Evolutionary conservation across 2,888 invertebrate species (phyloP), one percentile per base, ranked within the genome.

Genomic region (Dasysyrphus tricinctus): DNA sequence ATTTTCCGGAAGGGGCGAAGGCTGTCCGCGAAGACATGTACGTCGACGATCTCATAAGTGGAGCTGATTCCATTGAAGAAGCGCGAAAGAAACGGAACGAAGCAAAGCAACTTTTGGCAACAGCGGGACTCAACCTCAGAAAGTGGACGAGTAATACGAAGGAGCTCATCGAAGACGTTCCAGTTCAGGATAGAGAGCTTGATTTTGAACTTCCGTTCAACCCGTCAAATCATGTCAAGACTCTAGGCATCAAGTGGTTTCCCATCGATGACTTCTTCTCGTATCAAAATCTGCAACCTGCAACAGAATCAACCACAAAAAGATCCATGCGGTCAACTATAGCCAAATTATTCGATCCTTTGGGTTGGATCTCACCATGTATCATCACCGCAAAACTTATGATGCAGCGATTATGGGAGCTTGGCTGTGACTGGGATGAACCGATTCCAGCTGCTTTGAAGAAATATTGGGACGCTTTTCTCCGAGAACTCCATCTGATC

Each of bases 21-120:
- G 63, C 12, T 4, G 39, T 74, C 49, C 59, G 29, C 2, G 29
- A 74, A 24, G 51, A 74, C 16, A 73, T 73, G 73, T 69, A 69
- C 9, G 61, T 87, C 42, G 77, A 80, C 16, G 80, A 87, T 12
- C 34, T 87, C 57, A 44, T 44, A 44, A 44, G 44, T 44, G 44
- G n/a, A 7, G n/a, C 44, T n/a, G 44, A 42, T 5, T 14, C 42
- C 5, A 42, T 14, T 12, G 42, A 42, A 14, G 42, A 42, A 42
- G 42, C 42, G 5, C 14, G 42, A 14, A 42, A 42, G 6, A 39
- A n/a, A n/a, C n/a, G n/a, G n/a, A n/a, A n/a, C n/a, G n/a, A n/a
- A n/a, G n/a, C n/a, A n/a, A n/a, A n/a, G n/a, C n/a, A n/a, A n/a
- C n/a, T n/a, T n/a, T n/a, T n/a, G n/a, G n/a, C n/a, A n/a, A n/a